Evolutionary conservation across 2,797 vertebrate genomes (phyloP).

Genomic region (Phyllotis vaccarum): DNA sequence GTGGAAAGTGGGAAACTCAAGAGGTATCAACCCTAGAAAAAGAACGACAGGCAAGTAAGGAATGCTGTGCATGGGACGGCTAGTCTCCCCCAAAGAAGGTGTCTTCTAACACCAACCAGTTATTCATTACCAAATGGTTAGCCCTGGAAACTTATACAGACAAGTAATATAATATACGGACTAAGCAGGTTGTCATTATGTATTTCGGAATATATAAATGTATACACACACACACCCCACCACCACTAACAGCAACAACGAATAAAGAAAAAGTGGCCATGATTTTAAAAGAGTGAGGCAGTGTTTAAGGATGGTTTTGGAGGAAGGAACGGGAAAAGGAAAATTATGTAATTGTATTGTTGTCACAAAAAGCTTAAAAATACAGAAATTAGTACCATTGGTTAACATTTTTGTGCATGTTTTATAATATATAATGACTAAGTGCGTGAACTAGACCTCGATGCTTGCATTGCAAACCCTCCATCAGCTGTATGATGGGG

Average conservation of each 20-base stretch:
- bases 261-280: background rate
- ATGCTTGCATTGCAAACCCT: background rate
- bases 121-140: background rate
- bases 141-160: background rate
- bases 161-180: background rate
- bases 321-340: background rate
- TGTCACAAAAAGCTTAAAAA: background rate
- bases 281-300: background rate
- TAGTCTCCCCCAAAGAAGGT: no score
- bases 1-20: background rate
- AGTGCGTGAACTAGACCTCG: background rate
- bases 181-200: background rate
- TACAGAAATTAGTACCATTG: background rate
- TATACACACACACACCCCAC: background rate
- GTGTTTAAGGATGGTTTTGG: background rate
- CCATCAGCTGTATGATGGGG: background rate
- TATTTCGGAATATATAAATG: background rate
- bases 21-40: background rate
- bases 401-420: background rate
- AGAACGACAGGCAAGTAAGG: background rate
- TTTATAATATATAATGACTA: background rate
- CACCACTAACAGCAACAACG: background rate
- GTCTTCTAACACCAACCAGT: background rate
- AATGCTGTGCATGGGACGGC: no score
- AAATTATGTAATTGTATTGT: background rate